phyloP scores from a whole-genome alignment of 64 coral and sea anemone genomes.

The Montipora efflorescens region DNA sequence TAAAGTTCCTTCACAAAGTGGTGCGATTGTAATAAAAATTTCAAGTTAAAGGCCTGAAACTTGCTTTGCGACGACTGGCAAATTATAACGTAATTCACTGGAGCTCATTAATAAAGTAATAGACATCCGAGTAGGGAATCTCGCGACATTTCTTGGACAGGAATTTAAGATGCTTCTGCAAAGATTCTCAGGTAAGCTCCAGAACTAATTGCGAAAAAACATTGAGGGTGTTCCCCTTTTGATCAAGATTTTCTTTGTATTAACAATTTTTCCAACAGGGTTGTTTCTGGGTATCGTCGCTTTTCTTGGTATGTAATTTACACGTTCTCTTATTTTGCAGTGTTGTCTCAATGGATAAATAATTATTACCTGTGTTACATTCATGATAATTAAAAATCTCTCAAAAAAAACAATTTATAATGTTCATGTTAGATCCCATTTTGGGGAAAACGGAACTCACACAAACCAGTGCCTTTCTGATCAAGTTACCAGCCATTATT shows the following conservation, averaged over 20 bases:
- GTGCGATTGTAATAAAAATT: background rate
- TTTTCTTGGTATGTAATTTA: slow-evolving; percentile 23
- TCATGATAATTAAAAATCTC: background rate
- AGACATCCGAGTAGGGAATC: background rate
- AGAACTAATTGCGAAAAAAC: background rate
- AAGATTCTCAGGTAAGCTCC: slow-evolving; percentile 9
- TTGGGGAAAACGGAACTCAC: background rate
- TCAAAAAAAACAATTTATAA: background rate
- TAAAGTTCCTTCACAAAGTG: background rate
- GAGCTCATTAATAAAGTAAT: slow-evolving; percentile 38
- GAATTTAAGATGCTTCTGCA: slow-evolving; percentile 18
- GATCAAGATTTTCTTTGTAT: background rate
- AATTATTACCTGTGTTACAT: background rate
- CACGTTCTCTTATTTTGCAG: background rate
- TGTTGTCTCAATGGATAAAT: background rate
- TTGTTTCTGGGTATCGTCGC: background rate
- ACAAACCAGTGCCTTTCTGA: no score
- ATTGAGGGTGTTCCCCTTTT: background rate
- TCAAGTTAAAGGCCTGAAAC: background rate
- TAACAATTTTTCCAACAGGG: background rate
- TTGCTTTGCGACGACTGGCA: slow-evolving; percentile 2
- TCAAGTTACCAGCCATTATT: background rate
- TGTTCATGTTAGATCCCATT: background rate
- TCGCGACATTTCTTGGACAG: slow-evolving; percentile 2
- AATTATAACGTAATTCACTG: slow-evolving; percentile 11